Conservation (phyloP, 2,113 vertebrate species). For the Calypte anna region DNA sequence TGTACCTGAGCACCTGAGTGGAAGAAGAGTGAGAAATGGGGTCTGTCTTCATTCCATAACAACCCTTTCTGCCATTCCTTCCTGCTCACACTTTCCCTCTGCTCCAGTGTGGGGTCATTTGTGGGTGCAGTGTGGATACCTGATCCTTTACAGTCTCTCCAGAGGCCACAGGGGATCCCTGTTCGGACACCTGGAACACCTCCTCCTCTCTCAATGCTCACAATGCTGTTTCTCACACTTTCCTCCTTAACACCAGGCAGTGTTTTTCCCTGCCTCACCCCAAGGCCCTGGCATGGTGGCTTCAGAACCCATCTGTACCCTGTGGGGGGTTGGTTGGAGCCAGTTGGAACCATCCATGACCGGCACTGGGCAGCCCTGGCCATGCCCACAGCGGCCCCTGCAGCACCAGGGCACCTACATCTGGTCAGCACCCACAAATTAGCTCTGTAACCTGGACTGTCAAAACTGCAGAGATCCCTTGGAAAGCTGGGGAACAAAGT, state of each 20-base stretch:
- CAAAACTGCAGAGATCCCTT: neutral
- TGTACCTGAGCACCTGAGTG: neutral
- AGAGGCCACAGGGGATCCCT: neutral
- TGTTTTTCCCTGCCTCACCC: accelerated
- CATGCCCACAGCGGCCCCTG: neutral
- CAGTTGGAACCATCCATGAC: neutral
- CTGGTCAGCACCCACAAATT: accelerated
- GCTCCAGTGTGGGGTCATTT: accelerated
- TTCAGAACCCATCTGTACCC: no score
- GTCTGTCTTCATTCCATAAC: accelerated
- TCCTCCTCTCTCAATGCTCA: accelerated
- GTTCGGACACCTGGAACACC: accelerated
- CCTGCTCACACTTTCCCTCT: accelerated
- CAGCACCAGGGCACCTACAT: neutral
- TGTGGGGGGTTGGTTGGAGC: neutral
- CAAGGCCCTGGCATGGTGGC: neutral
- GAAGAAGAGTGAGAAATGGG: accelerated
- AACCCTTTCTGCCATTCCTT: neutral
- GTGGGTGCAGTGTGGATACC: neutral
- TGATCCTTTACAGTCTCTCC: neutral
- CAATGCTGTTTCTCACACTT: neutral
- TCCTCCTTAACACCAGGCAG: accelerated
- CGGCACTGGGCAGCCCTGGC: accelerated
- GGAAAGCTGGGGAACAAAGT: neutral
- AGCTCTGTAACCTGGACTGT: neutral